A percentile compares a stretch with the other conserved stretches of the same genome.
Evolutionary conservation across 2,888 invertebrate species (phyloP).

Genomic region (Euplagia quadripunctaria): DNA sequence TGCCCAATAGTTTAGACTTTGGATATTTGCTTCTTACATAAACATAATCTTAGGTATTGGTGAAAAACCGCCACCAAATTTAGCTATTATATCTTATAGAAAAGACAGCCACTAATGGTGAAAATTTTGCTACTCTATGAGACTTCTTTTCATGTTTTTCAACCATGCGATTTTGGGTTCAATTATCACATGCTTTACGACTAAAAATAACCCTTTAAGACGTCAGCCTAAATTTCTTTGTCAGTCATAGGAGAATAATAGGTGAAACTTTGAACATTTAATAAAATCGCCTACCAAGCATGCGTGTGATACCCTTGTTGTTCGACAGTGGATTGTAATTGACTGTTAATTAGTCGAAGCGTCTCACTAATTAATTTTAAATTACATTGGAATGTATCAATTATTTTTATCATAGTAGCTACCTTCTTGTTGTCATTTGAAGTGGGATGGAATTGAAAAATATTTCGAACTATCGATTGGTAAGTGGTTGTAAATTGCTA

Average conservation of each 20-base stretch:
- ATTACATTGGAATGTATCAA: conserved; percentile 30
- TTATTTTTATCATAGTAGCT: conserved; percentile 18
- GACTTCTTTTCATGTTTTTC: too few relatives aligned
- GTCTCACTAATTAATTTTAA: conserved; percentile 27
- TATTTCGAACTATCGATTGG: background rate
- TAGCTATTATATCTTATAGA: too few relatives aligned
- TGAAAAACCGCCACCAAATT: too few relatives aligned
- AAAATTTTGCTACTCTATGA: too few relatives aligned
- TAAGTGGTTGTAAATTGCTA: background rate
- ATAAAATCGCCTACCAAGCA: background rate
- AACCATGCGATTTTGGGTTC: too few relatives aligned
- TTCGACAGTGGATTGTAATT: conserved; percentile 11
- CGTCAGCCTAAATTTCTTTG: too few relatives aligned
- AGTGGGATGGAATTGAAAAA: background rate
- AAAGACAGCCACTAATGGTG: too few relatives aligned
- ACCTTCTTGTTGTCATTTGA: background rate
- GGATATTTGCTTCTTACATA: too few relatives aligned
- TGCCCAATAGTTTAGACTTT: too few relatives aligned
- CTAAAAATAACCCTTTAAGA: too few relatives aligned
- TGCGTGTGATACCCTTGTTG: background rate
- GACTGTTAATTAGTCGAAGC: conserved; percentile 15
- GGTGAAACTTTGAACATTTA: background rate
- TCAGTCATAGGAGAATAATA: background rate
- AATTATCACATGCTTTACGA: too few relatives aligned
- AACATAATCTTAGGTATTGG: too few relatives aligned